These are phyloP conservation scores for Lysandra bellargus DNA, from an alignment of 2,888 invertebrate genomes.

Conservation along the genomic window DNA sequence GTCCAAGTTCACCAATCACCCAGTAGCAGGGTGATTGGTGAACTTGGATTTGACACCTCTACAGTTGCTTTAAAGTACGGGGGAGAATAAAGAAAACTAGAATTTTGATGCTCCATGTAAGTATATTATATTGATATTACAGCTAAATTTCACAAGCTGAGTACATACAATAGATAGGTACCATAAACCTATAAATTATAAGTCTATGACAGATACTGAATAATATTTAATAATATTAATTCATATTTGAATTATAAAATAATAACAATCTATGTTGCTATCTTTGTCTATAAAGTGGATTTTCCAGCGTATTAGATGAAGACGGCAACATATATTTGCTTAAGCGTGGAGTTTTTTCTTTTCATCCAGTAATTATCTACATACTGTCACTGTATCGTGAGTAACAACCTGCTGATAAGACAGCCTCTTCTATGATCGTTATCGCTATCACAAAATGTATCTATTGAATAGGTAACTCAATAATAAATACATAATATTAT, in stretches of 20 bases:
- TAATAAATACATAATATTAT: neutral
- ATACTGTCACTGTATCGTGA: neutral
- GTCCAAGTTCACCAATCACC: neutral
- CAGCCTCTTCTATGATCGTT: slow-evolving; percentile 13
- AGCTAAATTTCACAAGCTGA: slow-evolving; percentile 3
- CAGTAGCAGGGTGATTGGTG: too few species aligned
- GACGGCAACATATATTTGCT: neutral
- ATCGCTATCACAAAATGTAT: neutral
- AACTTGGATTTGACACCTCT: neutral
- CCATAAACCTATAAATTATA: too few species aligned
- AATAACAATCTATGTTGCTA: too few species aligned
- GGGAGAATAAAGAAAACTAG: neutral
- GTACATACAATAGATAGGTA: neutral
- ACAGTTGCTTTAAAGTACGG: neutral
- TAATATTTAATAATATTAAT: neutral
- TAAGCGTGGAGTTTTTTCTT: too few species aligned
- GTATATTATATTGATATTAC: neutral
- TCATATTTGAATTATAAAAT: neutral
- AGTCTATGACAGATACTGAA: neutral
- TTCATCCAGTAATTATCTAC: neutral
- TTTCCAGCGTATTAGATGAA: neutral
- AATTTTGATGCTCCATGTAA: neutral
- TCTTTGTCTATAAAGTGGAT: neutral
- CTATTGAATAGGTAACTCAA: neutral
- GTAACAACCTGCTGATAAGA: neutral